A percentile compares a stretch with the other conserved stretches of the same genome.
Conservation (phyloP, 2,113 vertebrate genomes). For the Neolamprologus hecqui region DNA sequence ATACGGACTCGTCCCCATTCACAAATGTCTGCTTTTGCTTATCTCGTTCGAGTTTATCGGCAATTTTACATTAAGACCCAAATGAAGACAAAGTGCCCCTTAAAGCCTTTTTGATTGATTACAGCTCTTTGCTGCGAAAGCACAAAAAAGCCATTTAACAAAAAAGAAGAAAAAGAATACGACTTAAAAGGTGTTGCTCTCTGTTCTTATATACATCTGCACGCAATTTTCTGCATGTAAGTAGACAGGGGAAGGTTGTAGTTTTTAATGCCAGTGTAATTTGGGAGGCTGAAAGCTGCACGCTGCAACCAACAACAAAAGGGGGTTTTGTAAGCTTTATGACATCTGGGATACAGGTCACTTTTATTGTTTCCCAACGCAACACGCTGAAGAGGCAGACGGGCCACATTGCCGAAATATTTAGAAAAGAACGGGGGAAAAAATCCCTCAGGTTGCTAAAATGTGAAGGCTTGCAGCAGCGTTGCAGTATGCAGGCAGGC, state of each 20-base stretch:
- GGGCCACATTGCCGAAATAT: slow-evolving; percentile 44
- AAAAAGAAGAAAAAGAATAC: background rate
- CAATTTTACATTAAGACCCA: slow-evolving; percentile 21
- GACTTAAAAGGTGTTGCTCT: slow-evolving; percentile 26
- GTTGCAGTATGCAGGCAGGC: slow-evolving; percentile 54
- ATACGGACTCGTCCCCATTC: background rate
- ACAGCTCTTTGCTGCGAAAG: slow-evolving; percentile 7
- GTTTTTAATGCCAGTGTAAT: slow-evolving; percentile 51
- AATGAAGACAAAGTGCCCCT: slow-evolving; percentile 36
- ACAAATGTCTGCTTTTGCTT: slow-evolving; percentile 44
- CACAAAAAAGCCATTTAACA: slow-evolving; percentile 32
- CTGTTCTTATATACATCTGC: slow-evolving; percentile 53
- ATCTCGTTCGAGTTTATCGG: slow-evolving; percentile 34
- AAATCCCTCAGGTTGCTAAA: background rate
- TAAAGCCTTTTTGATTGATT: slow-evolving; percentile 43
- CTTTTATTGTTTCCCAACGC: slow-evolving; percentile 32
- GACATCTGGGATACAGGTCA: slow-evolving; percentile 46
- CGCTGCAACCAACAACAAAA: slow-evolving; percentile 50
- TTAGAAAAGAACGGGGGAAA: rapidly evolving
- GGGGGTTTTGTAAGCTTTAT: slow-evolving; percentile 19
- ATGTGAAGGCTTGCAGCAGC: background rate
- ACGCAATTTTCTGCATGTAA: slow-evolving; percentile 56
- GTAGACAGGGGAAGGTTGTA: slow-evolving; percentile 26
- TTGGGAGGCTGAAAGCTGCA: slow-evolving; percentile 35
- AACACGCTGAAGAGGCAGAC: slow-evolving; percentile 3